These are phyloP conservation scores for Amblyopsis hoosieri DNA, from an alignment of 2,797 vertebrate species.

Conservation along the genomic window DNA sequence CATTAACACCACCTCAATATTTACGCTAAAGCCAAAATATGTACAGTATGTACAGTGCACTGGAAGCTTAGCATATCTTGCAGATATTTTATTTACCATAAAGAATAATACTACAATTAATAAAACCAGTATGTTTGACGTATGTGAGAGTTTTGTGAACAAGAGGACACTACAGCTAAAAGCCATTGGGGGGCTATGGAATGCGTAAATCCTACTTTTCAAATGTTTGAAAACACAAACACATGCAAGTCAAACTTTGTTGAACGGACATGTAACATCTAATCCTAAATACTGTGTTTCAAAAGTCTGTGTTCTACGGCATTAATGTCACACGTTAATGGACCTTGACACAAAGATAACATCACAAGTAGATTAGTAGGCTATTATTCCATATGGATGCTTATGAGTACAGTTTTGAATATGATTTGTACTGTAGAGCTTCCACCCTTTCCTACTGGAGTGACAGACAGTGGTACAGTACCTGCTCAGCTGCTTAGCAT, in stretches of 20 bases:
- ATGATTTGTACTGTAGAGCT: too few species aligned
- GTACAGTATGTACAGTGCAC: too few species aligned
- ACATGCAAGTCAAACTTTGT: conserved; percentile 10
- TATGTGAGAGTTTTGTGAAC: conserved; percentile 42
- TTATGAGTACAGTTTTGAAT: too few species aligned
- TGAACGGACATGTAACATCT: too few species aligned
- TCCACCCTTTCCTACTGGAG: conserved; percentile 33
- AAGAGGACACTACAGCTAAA: conserved; percentile 56
- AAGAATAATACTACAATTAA: too few species aligned
- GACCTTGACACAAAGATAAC: too few species aligned
- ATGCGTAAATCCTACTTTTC: conserved; percentile 20
- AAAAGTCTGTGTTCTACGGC: conserved; percentile 25
- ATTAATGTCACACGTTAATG: neutral
- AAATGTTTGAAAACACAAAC: conserved; percentile 58
- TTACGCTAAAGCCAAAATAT: conserved; percentile 19
- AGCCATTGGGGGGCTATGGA: conserved; percentile 51
- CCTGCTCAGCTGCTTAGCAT: conserved; percentile 47
- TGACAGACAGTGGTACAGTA: conserved; percentile 22
- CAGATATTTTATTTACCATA: neutral
- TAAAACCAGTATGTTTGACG: neutral
- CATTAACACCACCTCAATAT: conserved; percentile 23
- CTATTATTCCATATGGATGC: too few species aligned
- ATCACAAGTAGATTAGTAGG: too few species aligned
- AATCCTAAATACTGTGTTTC: conserved; percentile 8
- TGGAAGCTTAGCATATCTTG: conserved; percentile 14